Conservation (phyloP, 2,113 vertebrate species). For the Turdus rufiventris region DNA sequence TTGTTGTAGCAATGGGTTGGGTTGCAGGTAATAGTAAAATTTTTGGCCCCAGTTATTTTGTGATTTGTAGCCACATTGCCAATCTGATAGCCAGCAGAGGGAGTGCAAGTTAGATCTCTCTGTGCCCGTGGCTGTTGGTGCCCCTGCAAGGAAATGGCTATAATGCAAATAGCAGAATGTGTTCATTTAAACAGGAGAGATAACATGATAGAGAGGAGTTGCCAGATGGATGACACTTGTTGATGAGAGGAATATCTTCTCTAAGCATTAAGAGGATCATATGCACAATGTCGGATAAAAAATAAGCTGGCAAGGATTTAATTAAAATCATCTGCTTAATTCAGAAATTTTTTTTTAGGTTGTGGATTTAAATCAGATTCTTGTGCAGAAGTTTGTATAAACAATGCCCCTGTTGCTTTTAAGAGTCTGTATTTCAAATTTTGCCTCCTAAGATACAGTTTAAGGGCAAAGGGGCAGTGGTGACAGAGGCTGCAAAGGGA, state of each 20-base stretch:
- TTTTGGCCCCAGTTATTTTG: neutral
- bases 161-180: neutral
- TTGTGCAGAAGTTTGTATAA: neutral
- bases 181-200: neutral
- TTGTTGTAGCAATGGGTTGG: neutral
- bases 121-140: neutral
- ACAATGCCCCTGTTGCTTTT: neutral
- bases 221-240: neutral
- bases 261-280: constrained; percentile 1
- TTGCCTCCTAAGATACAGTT: neutral
- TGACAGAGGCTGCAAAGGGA: neutral
- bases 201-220: neutral
- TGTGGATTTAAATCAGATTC: constrained; percentile 12
- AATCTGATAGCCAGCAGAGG: neutral
- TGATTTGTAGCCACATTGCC: neutral
- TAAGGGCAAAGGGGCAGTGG: neutral
- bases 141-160: neutral
- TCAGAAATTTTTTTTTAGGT: neutral
- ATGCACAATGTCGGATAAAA: constrained; percentile 5
- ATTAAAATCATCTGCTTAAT: constrained; percentile 35
- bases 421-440: neutral
- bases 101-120: neutral
- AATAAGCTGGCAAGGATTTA: constrained; percentile 22
- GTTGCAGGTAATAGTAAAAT: neutral
- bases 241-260: constrained; percentile 23